Base-by-base conservation (phyloP, 2,888 invertebrate species). In the Gastracanthus pulcherrimus region DNA sequence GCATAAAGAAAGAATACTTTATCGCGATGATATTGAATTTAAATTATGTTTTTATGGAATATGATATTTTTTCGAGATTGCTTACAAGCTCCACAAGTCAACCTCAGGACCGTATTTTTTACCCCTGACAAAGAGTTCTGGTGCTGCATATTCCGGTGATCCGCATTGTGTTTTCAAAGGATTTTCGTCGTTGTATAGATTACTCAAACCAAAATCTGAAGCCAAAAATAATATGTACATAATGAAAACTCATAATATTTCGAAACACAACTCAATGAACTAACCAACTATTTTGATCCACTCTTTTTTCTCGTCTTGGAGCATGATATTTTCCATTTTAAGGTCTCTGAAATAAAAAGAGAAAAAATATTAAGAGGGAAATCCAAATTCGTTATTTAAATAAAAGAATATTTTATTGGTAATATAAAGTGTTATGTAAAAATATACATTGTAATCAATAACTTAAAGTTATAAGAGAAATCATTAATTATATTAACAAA, bases 281-380 rank as follows among this genome's bases (percentile, higher is more conserved):
- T 88, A 87, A 94, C 94, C 96, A 69, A 96, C 95, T 84, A 96
- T 94, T 92, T 96, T 96, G 86, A 96, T 94, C 88, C 94, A 94
- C 86, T 94, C 94, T 87, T 94, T 95, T 36, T 94, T 92, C 34
- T 93, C 91, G 89, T 95, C 95, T 29, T 85, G 84, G 86, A 96
- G 89, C 94, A 96, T 95, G 83, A 96, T 95, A 89, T 96, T 96
- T 89, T 96, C 96, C 95, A 96, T 95, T 92, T 96, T 96, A 83
- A 96, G 91, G 90, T 96, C 96, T 81, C 96, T 95, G 92, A 34
- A 92, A 92, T 2, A 29, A n/a, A 16, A n/a, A 3, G 16, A n/a
- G 5, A 45, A 45, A 23, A 51, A 51, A n/a, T n/a, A n/a, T n/a
- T n/a, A n/a, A n/a, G n/a, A n/a, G n/a, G n/a, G n/a, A n/a, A n/a